Base-by-base conservation (phyloP, 1,140 invertebrate genomes). In the Calycopis cecrops region DNA sequence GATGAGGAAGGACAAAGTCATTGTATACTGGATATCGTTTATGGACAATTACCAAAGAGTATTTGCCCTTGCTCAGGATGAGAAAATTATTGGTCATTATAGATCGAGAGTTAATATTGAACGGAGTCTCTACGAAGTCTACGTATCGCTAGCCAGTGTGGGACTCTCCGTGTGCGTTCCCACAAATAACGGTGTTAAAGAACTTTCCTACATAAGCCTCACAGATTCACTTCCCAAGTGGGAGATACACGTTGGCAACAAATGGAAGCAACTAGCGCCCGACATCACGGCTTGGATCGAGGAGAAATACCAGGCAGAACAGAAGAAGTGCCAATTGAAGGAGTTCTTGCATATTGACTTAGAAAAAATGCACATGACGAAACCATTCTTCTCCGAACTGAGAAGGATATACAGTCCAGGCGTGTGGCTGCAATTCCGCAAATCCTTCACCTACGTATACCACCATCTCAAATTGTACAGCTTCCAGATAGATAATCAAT, bases 21-120 rank as follows among this genome's bases (percentile, higher is more conserved):
- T 92, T 1, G 92, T 96, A n/a, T 95, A 94, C 67, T 96, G 95
- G 94, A 91, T 95, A 34, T 95, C 93, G 51, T 95, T 93, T 60
- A 88, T 94, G 65, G 92, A 95, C 59, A 91, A 91, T 0, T 89
- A 91, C 33, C 94, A 97, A 81, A 85, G 94, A 69, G 93, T 94
- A 0, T 85, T 96, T 18, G 88, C 95, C n/a, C 92, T 96, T 64
- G 95, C 94, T 0, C 93, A 95, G 81, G 93, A 96, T 67, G 92
- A 94, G 70, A 88, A 91, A 64, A 89, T 95, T 9, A 94, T 93
- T 2, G 88, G 91, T 37, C 89, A 91, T 62, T 91, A 92, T 9
- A 89, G 91, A 71, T 90, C 91, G 79, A 90, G 90, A 53, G 92
- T 93, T 17, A 93, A 94, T 73, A 90, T 92, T 4, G 81, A 96